A percentile compares a stretch with the other conserved stretches of the same genome.
Conservation (phyloP, 2,888 invertebrate genomes). For the Acronicta aceris region DNA sequence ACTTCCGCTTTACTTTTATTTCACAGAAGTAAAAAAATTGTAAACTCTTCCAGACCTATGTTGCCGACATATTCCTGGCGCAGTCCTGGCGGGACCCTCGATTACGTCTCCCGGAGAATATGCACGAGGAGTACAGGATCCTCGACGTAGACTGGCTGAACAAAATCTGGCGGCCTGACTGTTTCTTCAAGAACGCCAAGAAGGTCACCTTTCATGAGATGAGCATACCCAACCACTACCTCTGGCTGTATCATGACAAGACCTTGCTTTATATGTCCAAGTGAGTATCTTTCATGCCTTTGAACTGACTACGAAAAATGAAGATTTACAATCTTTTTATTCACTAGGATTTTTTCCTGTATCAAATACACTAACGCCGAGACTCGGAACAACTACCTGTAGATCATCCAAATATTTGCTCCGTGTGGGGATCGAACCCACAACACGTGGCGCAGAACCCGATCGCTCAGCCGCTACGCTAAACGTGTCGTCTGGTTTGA, state of each 20-base stretch:
- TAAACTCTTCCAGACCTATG: slow-evolving; percentile 93
- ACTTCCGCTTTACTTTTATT: too few relatives aligned
- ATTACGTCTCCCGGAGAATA: slow-evolving; percentile 96
- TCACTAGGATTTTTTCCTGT: too few relatives aligned
- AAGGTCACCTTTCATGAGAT: slow-evolving; percentile 98
- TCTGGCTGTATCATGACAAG: slow-evolving; percentile 97
- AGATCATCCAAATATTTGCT: too few relatives aligned
- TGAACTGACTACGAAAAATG: too few relatives aligned
- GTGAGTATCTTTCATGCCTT: slow-evolving; percentile 86
- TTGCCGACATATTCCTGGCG: slow-evolving; percentile 97
- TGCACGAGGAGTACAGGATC: slow-evolving; percentile 97
- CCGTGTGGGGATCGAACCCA: too few relatives aligned
- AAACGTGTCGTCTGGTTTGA: too few relatives aligned
- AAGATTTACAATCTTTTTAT: too few relatives aligned
- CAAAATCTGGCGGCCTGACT: slow-evolving; percentile 97
- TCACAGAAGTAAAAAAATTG: too few relatives aligned
- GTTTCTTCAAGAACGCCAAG: slow-evolving; percentile 98
- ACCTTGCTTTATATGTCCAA: slow-evolving; percentile 97
- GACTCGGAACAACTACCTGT: too few relatives aligned
- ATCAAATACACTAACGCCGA: too few relatives aligned
- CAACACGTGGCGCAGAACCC: too few relatives aligned
- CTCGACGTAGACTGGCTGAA: slow-evolving; percentile 97
- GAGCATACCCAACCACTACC: slow-evolving; percentile 97
- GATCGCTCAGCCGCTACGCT: too few relatives aligned
- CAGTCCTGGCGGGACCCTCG: slow-evolving; percentile 98